A percentile compares a stretch with the other conserved stretches of the same genome.
Evolutionary conservation across 2,888 invertebrate species (phyloP).

Genomic region (Leucoma salicis): DNA sequence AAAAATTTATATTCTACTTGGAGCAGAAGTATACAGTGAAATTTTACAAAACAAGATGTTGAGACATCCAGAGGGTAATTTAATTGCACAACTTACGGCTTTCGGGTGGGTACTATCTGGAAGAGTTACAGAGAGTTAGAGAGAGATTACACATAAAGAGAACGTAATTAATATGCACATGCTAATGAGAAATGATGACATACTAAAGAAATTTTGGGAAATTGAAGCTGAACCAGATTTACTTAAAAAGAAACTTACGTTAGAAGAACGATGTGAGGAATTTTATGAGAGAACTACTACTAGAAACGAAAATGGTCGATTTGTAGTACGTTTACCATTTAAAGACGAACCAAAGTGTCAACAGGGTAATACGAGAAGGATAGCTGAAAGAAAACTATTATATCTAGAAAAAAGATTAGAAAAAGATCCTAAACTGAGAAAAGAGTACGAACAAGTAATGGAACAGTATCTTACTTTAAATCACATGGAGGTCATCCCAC

Average conservation of each 20-base stretch:
- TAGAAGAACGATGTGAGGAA: constrained; percentile 1
- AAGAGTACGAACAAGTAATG: constrained; percentile 7
- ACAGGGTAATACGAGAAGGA: background rate
- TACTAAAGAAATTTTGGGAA: background rate
- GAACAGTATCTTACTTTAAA: background rate
- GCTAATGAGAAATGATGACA: background rate
- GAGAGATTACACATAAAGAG: background rate
- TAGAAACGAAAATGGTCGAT: constrained; percentile 7
- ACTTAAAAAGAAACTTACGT: background rate
- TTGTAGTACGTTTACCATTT: background rate
- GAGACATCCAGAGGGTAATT: background rate
- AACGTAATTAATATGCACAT: background rate
- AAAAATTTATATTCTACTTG: constrained; percentile 1
- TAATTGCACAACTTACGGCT: background rate
- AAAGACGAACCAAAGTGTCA: background rate
- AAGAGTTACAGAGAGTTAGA: background rate
- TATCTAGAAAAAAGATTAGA: background rate
- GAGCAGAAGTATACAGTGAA: constrained; percentile 1
- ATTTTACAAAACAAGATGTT: background rate
- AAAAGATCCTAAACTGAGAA: background rate
- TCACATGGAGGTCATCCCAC: background rate
- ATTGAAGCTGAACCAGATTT: background rate
- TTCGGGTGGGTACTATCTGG: background rate
- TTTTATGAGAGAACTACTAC: background rate
- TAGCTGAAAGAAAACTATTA: background rate